These are phyloP conservation scores for Loripinus fragilis DNA, from an alignment of 2,888 invertebrate species.

Conservation along the genomic window DNA sequence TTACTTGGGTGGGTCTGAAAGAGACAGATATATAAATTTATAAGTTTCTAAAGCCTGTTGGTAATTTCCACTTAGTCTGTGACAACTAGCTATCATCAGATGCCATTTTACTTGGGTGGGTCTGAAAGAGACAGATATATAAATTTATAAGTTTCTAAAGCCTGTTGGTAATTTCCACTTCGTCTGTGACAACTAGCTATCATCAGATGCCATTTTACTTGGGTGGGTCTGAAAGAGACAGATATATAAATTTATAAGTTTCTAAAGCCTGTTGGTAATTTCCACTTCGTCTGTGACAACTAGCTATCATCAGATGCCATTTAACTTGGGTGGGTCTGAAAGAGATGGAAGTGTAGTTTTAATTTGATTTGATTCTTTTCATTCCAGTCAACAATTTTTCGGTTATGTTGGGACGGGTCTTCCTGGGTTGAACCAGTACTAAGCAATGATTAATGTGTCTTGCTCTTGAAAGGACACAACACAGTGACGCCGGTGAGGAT, in stretches of 20 bases:
- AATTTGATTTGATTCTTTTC: too few species aligned
- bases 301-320: slow-evolving; percentile 93
- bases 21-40: neutral
- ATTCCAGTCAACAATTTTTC: too few species aligned
- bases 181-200: slow-evolving; percentile 93
- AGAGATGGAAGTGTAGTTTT: too few species aligned
- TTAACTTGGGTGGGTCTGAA: slow-evolving; percentile 90
- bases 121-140: slow-evolving; percentile 73
- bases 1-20: slow-evolving; percentile 89
- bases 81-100: slow-evolving; percentile 93
- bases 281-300: slow-evolving; percentile 92
- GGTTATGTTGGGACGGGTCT: too few species aligned
- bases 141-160: slow-evolving; percentile 87
- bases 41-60: slow-evolving; percentile 91
- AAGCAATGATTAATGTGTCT: too few species aligned
- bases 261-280: slow-evolving; percentile 93
- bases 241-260: too few species aligned
- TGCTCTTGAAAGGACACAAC: too few species aligned
- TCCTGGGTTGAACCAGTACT: too few species aligned
- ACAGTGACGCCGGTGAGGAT: too few species aligned
- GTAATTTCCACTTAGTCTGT: slow-evolving; percentile 92
- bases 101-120: slow-evolving; percentile 93
- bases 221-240: slow-evolving; percentile 87
- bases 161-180: slow-evolving; percentile 93
- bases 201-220: slow-evolving; percentile 93